phyloP scores from a whole-genome alignment of 1,140 invertebrate genomes.

The Procambarus clarkii region DNA sequence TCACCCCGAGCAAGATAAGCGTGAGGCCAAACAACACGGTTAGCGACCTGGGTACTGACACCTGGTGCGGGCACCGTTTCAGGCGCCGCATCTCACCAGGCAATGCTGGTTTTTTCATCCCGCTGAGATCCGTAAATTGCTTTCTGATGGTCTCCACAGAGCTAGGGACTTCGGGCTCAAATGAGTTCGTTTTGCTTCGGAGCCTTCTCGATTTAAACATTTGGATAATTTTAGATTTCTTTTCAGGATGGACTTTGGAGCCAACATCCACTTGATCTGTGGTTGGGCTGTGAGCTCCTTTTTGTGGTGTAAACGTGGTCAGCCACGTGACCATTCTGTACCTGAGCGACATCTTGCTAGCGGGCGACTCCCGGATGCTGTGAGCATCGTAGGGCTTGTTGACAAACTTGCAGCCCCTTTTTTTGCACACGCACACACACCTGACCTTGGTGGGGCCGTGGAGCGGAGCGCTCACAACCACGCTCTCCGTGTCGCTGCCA shows the following conservation, averaged over 20 bases:
- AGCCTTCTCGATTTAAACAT: conserved; percentile 28
- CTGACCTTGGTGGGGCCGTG: conserved; percentile 49
- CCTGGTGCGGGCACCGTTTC: conserved; percentile 18
- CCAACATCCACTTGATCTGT: conserved; percentile 50
- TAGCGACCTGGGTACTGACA: conserved; percentile 49
- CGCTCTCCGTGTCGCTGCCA: conserved; percentile 55
- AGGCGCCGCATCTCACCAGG: conserved; percentile 24
- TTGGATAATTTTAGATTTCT: conserved; percentile 47
- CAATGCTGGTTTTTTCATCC: conserved; percentile 31
- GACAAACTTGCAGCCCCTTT: conserved; percentile 66
- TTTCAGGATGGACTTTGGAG: conserved; percentile 50
- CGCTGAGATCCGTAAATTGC: conserved; percentile 10
- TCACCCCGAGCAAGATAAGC: conserved; percentile 62
- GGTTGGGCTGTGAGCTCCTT: conserved; percentile 26
- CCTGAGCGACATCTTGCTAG: conserved; percentile 30
- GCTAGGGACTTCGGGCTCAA: background rate
- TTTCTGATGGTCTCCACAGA: conserved; percentile 10
- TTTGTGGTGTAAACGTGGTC: conserved; percentile 26
- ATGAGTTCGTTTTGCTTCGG: background rate
- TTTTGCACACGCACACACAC: conserved; percentile 70
- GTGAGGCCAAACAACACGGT: conserved; percentile 62
- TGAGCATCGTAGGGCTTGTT: conserved; percentile 56
- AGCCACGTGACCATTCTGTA: conserved; percentile 41
- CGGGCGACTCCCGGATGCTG: conserved; percentile 40
- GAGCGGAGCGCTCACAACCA: conserved; percentile 53